Evolutionary conservation across 2,113 vertebrate genomes (phyloP), one percentile per base, ranked within the genome.

Genomic region (Lamprologus callipterus): DNA sequence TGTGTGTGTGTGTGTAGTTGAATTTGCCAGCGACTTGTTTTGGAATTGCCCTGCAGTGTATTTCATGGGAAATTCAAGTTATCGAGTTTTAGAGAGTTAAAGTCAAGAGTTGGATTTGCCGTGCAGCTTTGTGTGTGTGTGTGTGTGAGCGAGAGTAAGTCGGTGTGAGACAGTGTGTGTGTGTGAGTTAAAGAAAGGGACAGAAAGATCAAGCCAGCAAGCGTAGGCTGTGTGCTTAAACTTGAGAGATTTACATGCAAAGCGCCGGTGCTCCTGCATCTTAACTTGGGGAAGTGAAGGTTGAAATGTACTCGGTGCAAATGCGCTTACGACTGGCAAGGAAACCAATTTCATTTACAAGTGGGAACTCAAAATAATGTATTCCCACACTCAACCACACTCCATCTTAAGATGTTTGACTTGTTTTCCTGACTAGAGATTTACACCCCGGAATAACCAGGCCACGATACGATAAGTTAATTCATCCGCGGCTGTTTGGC

Each of bases 291-390:
- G 95, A 95, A 92, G 93, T 92, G 93, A 92, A 94, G 95, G 94
- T 92, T 95, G 95, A 95, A 95, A 95, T 95, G 94, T 92, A 89
- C 93, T 94, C 90, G 58, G 79, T 84, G 92, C 88, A 93, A 95
- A 95, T 95, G 92, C 92, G 93, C 94, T 94, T 94, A 94, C 63
- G 87, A 95, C 82, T 63, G 90, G 92, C 89, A 91, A 94, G 92
- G 91, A 93, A 95, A 94, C 91, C 94, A 94, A 95, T 96, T 95
- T 94, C 87, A 91, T 94, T 93, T 95, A 91, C 94, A 93, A 93
- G 94, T 93, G 92, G 92, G 57, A 92, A 94, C 87, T 91, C 88
- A 89, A 79, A 91, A 89, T 93, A 91, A 91, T 92, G 87, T 85
- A 86, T 93, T 92, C 88, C 73, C 57, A 83, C 86, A 90, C 87